Base-by-base conservation (phyloP, 2,113 vertebrate species). In the Passer domesticus region DNA sequence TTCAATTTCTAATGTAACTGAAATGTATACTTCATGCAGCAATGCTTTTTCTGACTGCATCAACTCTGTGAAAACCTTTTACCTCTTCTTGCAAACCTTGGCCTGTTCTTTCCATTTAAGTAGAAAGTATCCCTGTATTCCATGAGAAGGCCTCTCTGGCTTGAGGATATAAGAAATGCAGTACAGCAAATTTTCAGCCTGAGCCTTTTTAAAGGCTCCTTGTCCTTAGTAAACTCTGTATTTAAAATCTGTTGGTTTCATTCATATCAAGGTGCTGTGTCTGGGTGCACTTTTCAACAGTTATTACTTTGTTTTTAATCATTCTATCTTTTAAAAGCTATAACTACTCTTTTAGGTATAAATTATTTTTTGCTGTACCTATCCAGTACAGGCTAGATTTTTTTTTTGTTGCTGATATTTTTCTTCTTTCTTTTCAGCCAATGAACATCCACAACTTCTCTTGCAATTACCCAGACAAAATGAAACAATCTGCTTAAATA, bases 401-500 rank as follows among this genome's bases (percentile, higher is more conserved):
- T 44, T 64, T 50, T 24, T 41, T 41, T 41, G 35, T 82, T 64
- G 43, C 24, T 69, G 56, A 87, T 11, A 6, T 27, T 64, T 25
- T 69, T 35, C 14, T 60, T 60, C 37, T 66, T 8, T 7, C 19
- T 85, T 89, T 56, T 59, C 87, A 90, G 58, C 6, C 33, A 7
- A 9, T 0, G 49, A 63, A 68, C 10, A 80, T 52, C 66, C 97
- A 41, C 28, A 92, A 5, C 7, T 89, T 56, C 75, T 97, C 69
- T 23, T 98, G 39, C 84, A 70, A 1, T 74, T 97, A 80, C 91
- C 92, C 21, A 59, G 60, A 33, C 52, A 88, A 94, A 94, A 77
- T 2, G 53, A 49, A 4, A 44, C 35, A 28, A 55, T 97, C 94
- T 97, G 96, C 67, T 92, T 98, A 90, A 94, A 95, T 56, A 47